Base-by-base conservation (phyloP, 2,113 vertebrate genomes). In the Rhagologus leucostigma region DNA sequence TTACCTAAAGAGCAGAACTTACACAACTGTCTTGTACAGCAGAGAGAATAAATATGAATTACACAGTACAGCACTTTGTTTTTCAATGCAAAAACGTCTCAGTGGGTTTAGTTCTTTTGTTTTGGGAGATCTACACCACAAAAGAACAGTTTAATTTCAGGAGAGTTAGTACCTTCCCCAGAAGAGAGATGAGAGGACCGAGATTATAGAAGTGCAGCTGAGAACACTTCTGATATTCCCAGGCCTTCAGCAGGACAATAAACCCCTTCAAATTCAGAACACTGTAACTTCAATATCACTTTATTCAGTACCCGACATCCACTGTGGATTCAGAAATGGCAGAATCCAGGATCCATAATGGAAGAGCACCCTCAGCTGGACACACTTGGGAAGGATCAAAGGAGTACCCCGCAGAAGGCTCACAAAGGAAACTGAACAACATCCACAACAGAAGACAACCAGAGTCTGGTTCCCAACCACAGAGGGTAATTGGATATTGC, bases 351-450 rank as follows among this genome's bases (percentile, higher is more conserved):
- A 76, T 73, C 33, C 49, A 29, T 26, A 91, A 84, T 3, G 1
- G 56, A 95, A 95, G 80, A 86, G 95, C 80, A 41, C 95, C 95
- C 96, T 83, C 97, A 87, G 33, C 93, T 97, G 97, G 96, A 62
- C 78, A 76, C 26, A 27, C 23, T 11, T 33, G 65, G 73, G 73
- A 94, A 84, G 53, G 44, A 71, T 9, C 57, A 63, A 82, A 73
- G 4, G 57, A 69, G n/a, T 14, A 39, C 22, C 19, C 44, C 1
- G 12, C n/a, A 32, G 44, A 44, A n/a, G 22, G 44, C 37, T 84
- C 52, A 11, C 22, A 60, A 56, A 35, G 37, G 26, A 78, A 60
- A 70, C 20, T 0, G 56, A 85, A 23, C 29, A n/a, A 41, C 42
- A 56, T 7, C 30, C 0, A 0, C 39, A 52, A 22, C 3, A 33